phyloP scores from a whole-genome alignment of 2,113 vertebrate species.

The Archilochus colubris region DNA sequence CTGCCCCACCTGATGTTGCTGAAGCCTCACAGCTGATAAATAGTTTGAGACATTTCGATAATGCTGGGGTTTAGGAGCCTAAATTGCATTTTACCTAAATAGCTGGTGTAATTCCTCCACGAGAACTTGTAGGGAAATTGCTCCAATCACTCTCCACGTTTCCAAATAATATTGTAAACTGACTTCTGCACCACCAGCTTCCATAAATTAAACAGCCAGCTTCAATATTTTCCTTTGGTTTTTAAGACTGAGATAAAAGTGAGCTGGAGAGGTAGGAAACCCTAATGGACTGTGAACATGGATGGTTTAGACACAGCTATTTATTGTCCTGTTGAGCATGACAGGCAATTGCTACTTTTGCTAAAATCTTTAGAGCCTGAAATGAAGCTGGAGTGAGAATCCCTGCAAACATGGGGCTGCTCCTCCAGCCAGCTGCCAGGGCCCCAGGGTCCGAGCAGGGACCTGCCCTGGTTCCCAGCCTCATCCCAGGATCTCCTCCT shows the following conservation, averaged over 20 bases:
- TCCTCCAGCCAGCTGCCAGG: background rate
- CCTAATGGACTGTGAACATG: background rate
- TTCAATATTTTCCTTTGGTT: background rate
- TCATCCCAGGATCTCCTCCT: too few species aligned
- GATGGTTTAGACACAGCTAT: background rate
- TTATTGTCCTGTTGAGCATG: background rate
- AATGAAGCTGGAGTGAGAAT: background rate
- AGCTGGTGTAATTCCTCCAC: background rate
- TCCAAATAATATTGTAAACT: background rate
- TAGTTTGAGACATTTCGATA: background rate
- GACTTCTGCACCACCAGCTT: background rate
- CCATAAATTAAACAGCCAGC: background rate
- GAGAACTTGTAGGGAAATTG: background rate
- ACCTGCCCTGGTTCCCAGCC: too few species aligned
- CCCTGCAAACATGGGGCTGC: background rate
- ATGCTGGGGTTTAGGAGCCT: background rate
- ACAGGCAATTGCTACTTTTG: background rate
- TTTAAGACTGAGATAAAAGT: slow-evolving; percentile 20
- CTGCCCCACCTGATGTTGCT: accelerated
- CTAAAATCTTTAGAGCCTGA: background rate
- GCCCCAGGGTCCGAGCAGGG: too few species aligned
- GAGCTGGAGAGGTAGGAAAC: background rate
- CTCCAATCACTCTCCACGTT: background rate
- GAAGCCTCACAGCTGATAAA: background rate
- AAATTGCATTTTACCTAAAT: background rate